A percentile compares a stretch with the other conserved stretches of the same genome.
These are phyloP conservation scores for Petrosia ficiformis DNA, from an alignment of 37 sponge, comb jelly and placozoan species.

Conservation along the genomic window DNA sequence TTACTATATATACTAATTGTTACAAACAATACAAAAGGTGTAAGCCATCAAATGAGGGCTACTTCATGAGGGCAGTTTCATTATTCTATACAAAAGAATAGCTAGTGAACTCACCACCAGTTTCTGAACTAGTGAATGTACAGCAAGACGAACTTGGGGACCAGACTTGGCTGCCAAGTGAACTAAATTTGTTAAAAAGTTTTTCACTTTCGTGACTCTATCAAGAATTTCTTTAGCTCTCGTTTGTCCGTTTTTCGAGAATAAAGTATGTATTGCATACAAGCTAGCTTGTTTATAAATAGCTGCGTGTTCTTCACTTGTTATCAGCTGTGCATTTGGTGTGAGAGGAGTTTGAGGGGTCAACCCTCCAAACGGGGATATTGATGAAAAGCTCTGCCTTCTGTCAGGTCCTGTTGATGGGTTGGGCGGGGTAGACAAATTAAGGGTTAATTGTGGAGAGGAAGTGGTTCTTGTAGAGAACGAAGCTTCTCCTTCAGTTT, in stretches of 20 bases:
- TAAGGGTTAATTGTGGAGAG: background rate
- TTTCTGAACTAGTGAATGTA: constrained; percentile 68
- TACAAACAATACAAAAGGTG: no score
- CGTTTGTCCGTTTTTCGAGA: constrained; percentile 36
- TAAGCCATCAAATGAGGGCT: no score
- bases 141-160: constrained; percentile 38
- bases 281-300: constrained; percentile 47
- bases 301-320: constrained; percentile 48
- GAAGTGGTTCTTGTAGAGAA: background rate
- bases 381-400: background rate
- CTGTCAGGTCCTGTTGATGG: background rate
- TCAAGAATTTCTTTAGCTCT: constrained; percentile 52
- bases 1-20: no score
- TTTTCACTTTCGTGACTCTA: constrained; percentile 60
- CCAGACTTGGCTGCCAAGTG: constrained; percentile 59
- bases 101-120: constrained; percentile 71
- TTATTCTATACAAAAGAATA: no score
- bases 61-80: no score
- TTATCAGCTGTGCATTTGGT: background rate
- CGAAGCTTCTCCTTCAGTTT: constrained; percentile 54
- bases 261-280: constrained; percentile 34
- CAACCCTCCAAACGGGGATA: background rate
- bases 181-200: constrained; percentile 67
- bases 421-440: background rate
- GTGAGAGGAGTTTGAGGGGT: background rate